These are phyloP conservation scores for Calonectris borealis DNA, from an alignment of 2,113 vertebrate genomes.

Conservation along the genomic window DNA sequence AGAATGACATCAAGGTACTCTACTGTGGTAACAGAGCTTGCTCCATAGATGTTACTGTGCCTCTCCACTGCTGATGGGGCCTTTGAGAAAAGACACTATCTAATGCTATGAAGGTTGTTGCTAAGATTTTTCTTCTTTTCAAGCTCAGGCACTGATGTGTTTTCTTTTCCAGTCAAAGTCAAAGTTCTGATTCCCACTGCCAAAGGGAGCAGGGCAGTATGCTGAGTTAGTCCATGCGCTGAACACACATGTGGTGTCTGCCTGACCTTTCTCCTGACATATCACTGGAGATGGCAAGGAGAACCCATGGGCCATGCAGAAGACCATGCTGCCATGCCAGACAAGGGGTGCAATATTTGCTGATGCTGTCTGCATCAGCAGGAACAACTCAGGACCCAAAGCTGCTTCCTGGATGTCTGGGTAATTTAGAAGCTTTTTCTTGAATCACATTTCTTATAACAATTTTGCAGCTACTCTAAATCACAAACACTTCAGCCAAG, in stretches of 20 bases:
- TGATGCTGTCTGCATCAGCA: not conserved
- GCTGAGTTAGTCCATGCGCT: not conserved
- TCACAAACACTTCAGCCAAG: constrained; percentile 5
- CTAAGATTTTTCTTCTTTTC: not conserved
- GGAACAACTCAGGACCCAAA: not conserved
- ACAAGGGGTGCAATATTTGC: not conserved
- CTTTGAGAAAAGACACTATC: not conserved
- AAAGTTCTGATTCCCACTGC: not conserved
- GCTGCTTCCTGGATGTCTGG: not conserved
- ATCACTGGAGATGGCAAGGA: not conserved
- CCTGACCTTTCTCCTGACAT: not conserved
- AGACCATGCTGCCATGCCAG: not conserved
- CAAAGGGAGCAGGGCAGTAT: not conserved
- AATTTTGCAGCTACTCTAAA: not conserved
- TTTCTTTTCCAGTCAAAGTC: not conserved
- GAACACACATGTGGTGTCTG: not conserved
- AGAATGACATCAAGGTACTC: not conserved
- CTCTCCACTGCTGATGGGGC: not conserved
- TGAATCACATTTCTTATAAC: not conserved
- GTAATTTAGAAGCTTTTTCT: not conserved
- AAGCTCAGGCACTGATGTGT: not conserved
- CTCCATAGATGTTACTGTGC: not conserved
- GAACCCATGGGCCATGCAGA: not conserved
- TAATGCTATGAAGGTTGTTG: not conserved
- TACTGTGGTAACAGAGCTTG: not conserved